Base-by-base conservation (phyloP, 2,113 vertebrate species). In the Colossoma macropomum region DNA sequence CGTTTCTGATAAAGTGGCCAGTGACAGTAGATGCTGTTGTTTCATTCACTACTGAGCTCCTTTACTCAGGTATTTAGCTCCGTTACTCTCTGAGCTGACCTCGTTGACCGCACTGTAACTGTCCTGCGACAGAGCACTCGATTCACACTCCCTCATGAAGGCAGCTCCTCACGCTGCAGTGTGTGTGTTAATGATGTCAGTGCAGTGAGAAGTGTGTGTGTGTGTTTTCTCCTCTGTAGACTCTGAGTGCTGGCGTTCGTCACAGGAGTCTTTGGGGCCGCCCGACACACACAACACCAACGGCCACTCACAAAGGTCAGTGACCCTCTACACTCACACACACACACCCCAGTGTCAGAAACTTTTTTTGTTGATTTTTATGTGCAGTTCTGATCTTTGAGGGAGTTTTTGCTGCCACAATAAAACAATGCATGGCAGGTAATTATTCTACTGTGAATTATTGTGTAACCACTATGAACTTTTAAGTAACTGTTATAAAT, bases 251-350 rank as follows among this genome's bases (percentile, higher is more conserved):
- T 77, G 86, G 80, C 41, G 82, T 75, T 85, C 83, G 21, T 89
- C 90, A 2, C 71, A 87, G 70, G 75, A 71, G 80, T 83, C 16
- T 19, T 38, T 62, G 0, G 85, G 79, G 69, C 85, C 79, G 16
- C 41, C 28, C 28, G 34, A 38, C 68, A n/a, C 11, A 77, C 80
- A 77, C 75, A 82, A 90, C 34, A 81, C 41, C 11, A 91, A 89
- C 2, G 80, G 86, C 2, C 89, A 87, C 0, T 75, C 65, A 13
- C 77, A 81, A 79, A 95, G 95, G 95, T 96, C 91, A 34, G 90
- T 17, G 69, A 19, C 72, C 50, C 23, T n/a, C 11, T 23, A 54
- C 23, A 27, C 11, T 63, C 71, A 68, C 65, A 27, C 7, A 30
- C 27, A 28, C n/a, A 27, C 63, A 27, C 21, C 1, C 60, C 3